Conservation (phyloP, 2,113 vertebrate genomes). For the Parus major region DNA sequence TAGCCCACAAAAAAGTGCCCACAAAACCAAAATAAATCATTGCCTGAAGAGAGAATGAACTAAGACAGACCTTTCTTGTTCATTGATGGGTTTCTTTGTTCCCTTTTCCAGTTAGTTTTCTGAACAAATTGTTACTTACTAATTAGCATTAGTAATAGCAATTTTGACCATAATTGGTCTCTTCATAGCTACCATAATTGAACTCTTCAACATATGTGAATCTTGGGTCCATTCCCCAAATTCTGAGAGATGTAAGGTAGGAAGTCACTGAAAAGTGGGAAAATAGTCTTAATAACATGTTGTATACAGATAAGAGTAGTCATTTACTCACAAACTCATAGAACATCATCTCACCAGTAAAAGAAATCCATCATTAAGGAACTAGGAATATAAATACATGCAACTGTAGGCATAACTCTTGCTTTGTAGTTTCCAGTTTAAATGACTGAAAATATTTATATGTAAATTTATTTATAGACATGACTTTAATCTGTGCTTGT, state of each 20-base stretch:
- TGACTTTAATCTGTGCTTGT: neutral
- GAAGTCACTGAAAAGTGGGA: neutral
- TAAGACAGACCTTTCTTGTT: neutral
- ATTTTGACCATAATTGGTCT: neutral
- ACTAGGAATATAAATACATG: neutral
- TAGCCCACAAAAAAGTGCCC: neutral
- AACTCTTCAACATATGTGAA: neutral
- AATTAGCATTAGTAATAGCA: neutral
- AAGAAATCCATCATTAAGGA: neutral
- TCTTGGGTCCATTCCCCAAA: neutral
- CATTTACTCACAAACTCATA: neutral
- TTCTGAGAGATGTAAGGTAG: neutral
- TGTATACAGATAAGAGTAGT: neutral
- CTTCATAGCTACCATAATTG: neutral
- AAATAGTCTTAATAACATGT: neutral
- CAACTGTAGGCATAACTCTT: neutral
- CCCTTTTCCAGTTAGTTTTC: constrained; percentile 18
- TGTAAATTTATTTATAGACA: neutral
- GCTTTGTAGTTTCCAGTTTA: neutral
- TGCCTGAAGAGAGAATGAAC: neutral
- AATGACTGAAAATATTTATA: neutral
- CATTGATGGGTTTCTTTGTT: constrained; percentile 11
- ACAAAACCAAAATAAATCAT: constrained; percentile 11
- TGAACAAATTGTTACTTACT: neutral
- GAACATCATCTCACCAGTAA: neutral